Percentiles rank a stretch among this genome's conserved stretches.
Evolutionary conservation across 2,888 invertebrate genomes (phyloP).

Genomic region (Cryptophagus acutangulus): DNA sequence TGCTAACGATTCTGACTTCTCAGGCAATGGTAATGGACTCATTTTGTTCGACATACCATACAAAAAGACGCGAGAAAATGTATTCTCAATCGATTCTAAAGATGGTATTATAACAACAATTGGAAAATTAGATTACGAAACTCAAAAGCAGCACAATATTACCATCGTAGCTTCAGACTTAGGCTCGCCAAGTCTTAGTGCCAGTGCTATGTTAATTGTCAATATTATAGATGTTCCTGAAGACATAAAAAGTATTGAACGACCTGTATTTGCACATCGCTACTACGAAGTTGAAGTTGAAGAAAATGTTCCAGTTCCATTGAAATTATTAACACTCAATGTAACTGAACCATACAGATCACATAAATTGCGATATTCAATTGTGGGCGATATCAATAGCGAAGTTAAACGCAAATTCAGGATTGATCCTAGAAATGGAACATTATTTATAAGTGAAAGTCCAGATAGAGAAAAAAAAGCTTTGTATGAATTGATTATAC

Average conservation of each 20-base stretch:
- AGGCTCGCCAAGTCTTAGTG: slow-evolving; percentile 76
- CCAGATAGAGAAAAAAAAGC: slow-evolving; percentile 71
- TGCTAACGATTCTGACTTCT: slow-evolving; percentile 81
- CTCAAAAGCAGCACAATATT: slow-evolving; percentile 62
- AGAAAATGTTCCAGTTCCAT: slow-evolving; percentile 74
- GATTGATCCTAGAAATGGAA: slow-evolving; percentile 72
- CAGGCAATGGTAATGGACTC: slow-evolving; percentile 82
- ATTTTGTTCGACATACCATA: slow-evolving; percentile 72
- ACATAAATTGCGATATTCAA: slow-evolving; percentile 61
- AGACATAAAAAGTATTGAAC: slow-evolving; percentile 42
- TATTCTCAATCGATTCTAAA: slow-evolving; percentile 79
- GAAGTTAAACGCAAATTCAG: slow-evolving; percentile 61
- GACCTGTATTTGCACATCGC: slow-evolving; percentile 46
- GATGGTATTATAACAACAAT: slow-evolving; percentile 77
- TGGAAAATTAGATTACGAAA: slow-evolving; percentile 67
- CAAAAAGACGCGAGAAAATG: slow-evolving; percentile 56
- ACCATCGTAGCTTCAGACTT: slow-evolving; percentile 80
- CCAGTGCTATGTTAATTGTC: slow-evolving; percentile 68
- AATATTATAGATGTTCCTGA: slow-evolving; percentile 64
- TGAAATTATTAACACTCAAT: slow-evolving; percentile 70
- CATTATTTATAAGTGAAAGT: slow-evolving; percentile 65
- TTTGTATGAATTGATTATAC: slow-evolving; percentile 57
- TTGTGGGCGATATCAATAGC: slow-evolving; percentile 56
- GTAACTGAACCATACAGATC: slow-evolving; percentile 63
- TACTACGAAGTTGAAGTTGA: slow-evolving; percentile 79